Evolutionary conservation across 2,113 vertebrate genomes (phyloP).

Genomic region (Takifugu flavidus): DNA sequence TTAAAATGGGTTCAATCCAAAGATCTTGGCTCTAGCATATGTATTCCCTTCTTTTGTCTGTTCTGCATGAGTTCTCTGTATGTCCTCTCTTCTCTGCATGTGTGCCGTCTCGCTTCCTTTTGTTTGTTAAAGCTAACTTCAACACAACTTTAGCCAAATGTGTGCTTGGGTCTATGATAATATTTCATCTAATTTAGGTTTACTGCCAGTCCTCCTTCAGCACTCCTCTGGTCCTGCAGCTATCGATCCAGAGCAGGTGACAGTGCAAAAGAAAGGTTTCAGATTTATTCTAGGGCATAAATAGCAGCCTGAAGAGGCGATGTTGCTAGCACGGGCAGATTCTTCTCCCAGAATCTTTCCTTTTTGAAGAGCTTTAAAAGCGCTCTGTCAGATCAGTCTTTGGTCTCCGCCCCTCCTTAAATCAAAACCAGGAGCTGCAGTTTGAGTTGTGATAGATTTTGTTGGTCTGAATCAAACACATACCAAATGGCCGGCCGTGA

Average conservation of each 20-base stretch:
- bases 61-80: too few species aligned
- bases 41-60: too few species aligned
- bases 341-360: conserved; percentile 23
- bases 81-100: too few species aligned
- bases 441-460: conserved; percentile 36
- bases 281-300: conserved; percentile 15
- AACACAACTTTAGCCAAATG: too few species aligned
- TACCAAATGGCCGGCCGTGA: conserved; percentile 14
- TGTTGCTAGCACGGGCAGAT: conserved; percentile 13
- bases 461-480: conserved; percentile 27
- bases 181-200: too few species aligned
- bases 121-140: too few species aligned
- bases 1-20: too few species aligned
- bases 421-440: conserved; percentile 34
- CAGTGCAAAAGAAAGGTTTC: conserved; percentile 2
- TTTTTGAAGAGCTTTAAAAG: conserved; percentile 52
- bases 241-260: neutral
- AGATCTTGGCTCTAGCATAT: too few species aligned
- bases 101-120: neutral
- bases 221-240: too few species aligned
- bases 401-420: conserved; percentile 48
- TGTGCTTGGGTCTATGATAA: too few species aligned
- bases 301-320: conserved; percentile 13
- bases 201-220: too few species aligned
- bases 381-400: conserved; percentile 57